A percentile compares a stretch with the other conserved stretches of the same genome.
Evolutionary conservation across 2,888 invertebrate genomes (phyloP).

Genomic region (Zootermopsis nevadensis): DNA sequence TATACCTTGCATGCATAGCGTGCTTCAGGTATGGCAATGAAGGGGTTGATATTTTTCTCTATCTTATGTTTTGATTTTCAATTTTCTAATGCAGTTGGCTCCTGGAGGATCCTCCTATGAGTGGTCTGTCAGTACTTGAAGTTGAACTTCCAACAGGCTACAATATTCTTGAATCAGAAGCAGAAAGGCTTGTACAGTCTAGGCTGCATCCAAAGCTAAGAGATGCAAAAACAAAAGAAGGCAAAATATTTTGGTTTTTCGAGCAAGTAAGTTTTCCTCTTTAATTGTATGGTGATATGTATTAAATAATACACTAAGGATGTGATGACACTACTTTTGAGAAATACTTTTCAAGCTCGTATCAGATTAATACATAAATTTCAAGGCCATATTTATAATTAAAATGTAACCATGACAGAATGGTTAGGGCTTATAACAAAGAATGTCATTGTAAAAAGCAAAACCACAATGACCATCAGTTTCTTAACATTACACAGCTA

Average conservation of each 20-base stretch:
- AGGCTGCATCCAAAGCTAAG: conserved; percentile 58
- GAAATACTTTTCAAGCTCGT: too few species aligned
- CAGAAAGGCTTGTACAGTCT: conserved; percentile 57
- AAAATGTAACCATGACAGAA: too few species aligned
- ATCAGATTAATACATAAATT: too few species aligned
- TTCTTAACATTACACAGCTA: too few species aligned
- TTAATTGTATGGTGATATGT: not conserved
- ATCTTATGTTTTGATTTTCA: too few species aligned
- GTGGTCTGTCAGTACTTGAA: conserved; percentile 63
- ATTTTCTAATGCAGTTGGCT: conserved; percentile 59
- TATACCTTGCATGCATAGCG: too few species aligned
- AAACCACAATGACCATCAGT: too few species aligned
- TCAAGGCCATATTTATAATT: too few species aligned
- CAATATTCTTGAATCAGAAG: conserved; percentile 64
- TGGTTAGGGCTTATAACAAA: too few species aligned
- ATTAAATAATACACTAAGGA: not conserved
- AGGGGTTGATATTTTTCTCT: too few species aligned
- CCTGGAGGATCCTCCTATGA: conserved; percentile 58
- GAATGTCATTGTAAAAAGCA: too few species aligned
- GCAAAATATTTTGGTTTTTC: conserved; percentile 65
- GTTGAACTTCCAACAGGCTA: conserved; percentile 65
- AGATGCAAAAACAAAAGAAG: conserved; percentile 58
- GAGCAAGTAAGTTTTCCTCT: conserved; percentile 62
- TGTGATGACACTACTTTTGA: not conserved
- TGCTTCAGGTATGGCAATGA: too few species aligned